Conservation (phyloP, 2,797 vertebrate species). For the Sardinella longiceps region DNA sequence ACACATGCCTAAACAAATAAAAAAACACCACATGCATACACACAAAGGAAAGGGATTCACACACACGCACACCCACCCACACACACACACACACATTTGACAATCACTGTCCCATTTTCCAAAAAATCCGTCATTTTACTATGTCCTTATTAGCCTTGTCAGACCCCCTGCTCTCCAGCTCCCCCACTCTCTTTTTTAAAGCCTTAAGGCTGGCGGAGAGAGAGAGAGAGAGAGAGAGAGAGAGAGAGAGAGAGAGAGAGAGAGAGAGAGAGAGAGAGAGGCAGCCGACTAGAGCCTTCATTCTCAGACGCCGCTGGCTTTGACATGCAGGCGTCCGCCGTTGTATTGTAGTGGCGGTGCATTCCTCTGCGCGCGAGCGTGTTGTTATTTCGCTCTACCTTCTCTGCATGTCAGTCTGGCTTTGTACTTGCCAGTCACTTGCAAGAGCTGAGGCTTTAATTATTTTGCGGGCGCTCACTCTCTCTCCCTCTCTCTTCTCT, state of each 20-base stretch:
- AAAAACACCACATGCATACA: neutral
- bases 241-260: too few species aligned
- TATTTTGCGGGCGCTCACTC: constrained; percentile 46
- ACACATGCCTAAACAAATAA: neutral
- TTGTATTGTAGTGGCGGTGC: constrained; percentile 31
- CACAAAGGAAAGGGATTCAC: neutral
- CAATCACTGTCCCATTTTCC: constrained; percentile 21
- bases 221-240: too few species aligned
- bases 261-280: neutral
- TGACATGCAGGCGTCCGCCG: neutral
- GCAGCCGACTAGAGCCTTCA: constrained; percentile 20
- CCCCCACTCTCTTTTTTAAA: neutral
- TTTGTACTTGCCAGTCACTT: constrained; percentile 50
- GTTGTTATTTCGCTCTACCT: constrained; percentile 42
- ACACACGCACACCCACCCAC: neutral
- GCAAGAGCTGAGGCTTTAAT: constrained; percentile 55
- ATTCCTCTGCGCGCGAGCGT: constrained; percentile 40
- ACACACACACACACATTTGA: constrained; percentile 4
- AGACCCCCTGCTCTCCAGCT: neutral
- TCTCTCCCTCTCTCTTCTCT: constrained; percentile 39
- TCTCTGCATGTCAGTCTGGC: constrained; percentile 42
- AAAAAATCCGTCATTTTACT: neutral
- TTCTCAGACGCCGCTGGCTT: neutral
- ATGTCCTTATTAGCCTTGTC: constrained; percentile 19
- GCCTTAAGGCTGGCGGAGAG: neutral